Base-by-base conservation (phyloP, 2,113 vertebrate genomes). In the Chaetops frenatus region DNA sequence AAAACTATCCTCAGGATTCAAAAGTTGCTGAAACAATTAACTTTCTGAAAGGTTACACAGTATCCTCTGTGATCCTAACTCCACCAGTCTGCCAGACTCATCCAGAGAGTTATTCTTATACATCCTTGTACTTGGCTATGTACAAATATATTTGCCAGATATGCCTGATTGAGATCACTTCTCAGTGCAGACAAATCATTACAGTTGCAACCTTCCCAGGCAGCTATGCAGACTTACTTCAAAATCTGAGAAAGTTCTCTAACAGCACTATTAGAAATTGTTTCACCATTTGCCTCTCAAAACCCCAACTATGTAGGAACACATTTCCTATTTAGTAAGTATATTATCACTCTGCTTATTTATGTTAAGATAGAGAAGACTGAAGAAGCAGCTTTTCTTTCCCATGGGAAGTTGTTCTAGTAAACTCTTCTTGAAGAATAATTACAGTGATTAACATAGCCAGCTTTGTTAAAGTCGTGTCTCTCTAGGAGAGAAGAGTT, bases 381-480 rank as follows among this genome's bases (percentile, higher is more conserved):
- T 78, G 88, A 90, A 84, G 71, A 83, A 92, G 25, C 1, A 0
- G 19, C 2, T 58, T 90, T 88, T 94, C 84, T 82, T 88, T 90
- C 71, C 40, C 48, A 56, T 44, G 67, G 47, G 47, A 94, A 80
- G 28, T 77, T 60, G 28, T 64, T 79, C 51, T 48, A 60, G 47
- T 74, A 86, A 90, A 90, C 31, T 72, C 13, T 36, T 92, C 92
- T 80, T 82, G 72, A 84, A 92, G 69, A 81, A 84, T 79, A 93
- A 93, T 92, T 92, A 48, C 61, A 79, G 53, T 27, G 80, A 92
- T 93, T 90, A 89, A 74, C 48, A 31, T 36, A 51, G 56, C 25
- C 74, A 90, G 20, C 13, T 80, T n/a, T 86, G 33, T 83, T 86
- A 86, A 93, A 86, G 56, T n/a, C 66, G 25, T 64, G 28, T 57